Percentiles rank a stretch among this genome's conserved stretches.
phyloP scores from a whole-genome alignment of 2,888 invertebrate species.

The Heliconius hortense region DNA sequence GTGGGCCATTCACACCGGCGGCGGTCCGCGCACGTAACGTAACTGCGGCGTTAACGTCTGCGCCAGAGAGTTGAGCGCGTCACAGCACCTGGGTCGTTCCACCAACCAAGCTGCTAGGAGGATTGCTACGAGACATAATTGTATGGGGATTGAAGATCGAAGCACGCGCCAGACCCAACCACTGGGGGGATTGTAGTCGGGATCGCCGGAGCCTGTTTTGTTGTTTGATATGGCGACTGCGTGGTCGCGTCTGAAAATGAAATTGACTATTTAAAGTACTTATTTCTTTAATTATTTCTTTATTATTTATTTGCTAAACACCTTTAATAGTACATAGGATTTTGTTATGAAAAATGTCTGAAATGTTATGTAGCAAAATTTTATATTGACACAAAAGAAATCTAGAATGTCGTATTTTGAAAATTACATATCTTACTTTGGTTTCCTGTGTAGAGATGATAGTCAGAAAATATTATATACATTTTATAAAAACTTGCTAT shows the following conservation, averaged over 20 bases:
- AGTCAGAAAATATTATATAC: no score
- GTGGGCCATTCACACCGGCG: conserved; percentile 74
- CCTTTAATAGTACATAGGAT: no score
- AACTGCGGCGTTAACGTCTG: conserved; percentile 90
- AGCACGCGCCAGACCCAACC: conserved; percentile 89
- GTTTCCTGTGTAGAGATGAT: no score
- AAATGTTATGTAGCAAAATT: no score
- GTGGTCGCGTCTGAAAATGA: conserved; percentile 55
- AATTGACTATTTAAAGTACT: conserved; percentile 14
- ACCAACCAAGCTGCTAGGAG: conserved; percentile 88
- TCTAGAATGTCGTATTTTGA: no score
- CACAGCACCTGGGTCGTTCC: conserved; percentile 90
- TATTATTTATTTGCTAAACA: background rate
- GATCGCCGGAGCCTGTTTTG: conserved; percentile 81
- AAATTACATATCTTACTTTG: no score
- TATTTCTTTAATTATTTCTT: background rate
- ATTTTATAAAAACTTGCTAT: background rate
- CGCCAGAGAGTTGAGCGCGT: conserved; percentile 88
- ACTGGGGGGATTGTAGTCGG: conserved; percentile 78
- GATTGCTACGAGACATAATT: conserved; percentile 87
- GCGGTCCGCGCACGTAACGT: conserved; percentile 91
- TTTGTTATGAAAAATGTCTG: no score
- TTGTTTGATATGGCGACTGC: conserved; percentile 62
- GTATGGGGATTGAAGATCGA: conserved; percentile 89
- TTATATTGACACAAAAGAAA: no score